Base-by-base conservation (phyloP, 1,140 invertebrate species). In the Drosophila pruinosa region DNA sequence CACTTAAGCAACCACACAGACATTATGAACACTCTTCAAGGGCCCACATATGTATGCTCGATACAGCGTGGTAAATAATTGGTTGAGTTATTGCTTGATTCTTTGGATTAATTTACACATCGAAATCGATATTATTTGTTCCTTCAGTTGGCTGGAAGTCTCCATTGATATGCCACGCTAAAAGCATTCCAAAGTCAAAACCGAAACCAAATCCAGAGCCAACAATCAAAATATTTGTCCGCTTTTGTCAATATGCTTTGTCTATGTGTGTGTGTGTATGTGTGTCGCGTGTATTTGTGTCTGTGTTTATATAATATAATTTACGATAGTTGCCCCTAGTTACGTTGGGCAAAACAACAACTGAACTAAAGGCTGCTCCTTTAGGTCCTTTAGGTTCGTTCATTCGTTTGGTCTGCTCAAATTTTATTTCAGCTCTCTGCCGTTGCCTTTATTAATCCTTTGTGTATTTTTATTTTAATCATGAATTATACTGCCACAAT, bases 401-500 rank as follows among this genome's bases (percentile, higher is more conserved):
- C n/a, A 12, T 22, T 6, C 4, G 53, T 12, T 38, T 45, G 2
- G 15, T 26, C 48, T 28, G 38, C 41, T 26, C 28, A 39, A 39
- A 26, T 56, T 61, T 41, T 54, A 48, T 62, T 68, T 68, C 17
- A 14, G 65, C 24, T 58, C 26, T 34, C 56, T 17, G 24, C n/a
- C 41, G 19, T 10, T 12, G 59, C 38, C 15, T 62, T 79, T 83
- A 76, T 83, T 79, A 85, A 83, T 83, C 80, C 80, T 86, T 83
- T 83, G 81, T 76, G 80, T 80, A 85, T 69, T 69, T 86, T 78
- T 70, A 76, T 69, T 86, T 78, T 70, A 76, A 78, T 52, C 36
- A 50, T 59, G 72, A 78, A 59, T 85, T 85, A 64, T 79, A 79
- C 48, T 72, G 73, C 69, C 64, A 57, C 57, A 52, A 41, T 26